Evolutionary conservation across 2,797 vertebrate species (phyloP), one percentile per base, ranked within the genome.

Genomic region (Lates japonicus): DNA sequence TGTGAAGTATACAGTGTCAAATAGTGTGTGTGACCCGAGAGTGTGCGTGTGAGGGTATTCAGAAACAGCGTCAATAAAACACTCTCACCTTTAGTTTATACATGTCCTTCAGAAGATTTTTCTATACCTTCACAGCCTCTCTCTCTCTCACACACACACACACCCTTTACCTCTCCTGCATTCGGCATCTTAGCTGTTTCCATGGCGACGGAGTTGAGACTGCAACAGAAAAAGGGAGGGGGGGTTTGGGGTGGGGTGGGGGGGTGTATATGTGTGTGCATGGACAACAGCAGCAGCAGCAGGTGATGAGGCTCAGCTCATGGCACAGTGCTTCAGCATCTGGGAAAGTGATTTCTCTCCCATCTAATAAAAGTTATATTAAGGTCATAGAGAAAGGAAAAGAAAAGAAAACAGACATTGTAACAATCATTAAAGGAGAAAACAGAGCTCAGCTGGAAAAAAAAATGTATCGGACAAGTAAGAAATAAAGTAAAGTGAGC

Each of bases 141-240:
- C n/a, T n/a, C 65, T 13, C 41, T 13, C 39, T 7, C 39, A 14
- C 41, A 42, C 41, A 42, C 58, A 54, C 70, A 60, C 79, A 70
- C 49, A 60, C 68, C 72, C 84, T 70, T 71, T 78, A 79, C 83
- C 82, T 78, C 79, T 82, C 78, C 81, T 75, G 74, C 78, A 79
- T 86, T 91, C 90, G 61, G 94, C 94, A 95, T 94, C 94, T 93
- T 93, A 79, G 90, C 88, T 95, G 95, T 96, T 96, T 94, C 95
- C 94, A 96, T 95, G 93, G 88, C 59, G 69, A 95, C 90, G 22
- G 83, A 90, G 89, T 90, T 89, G 86, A 90, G 84, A 87, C 93
- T 90, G 88, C 90, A 92, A 74, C 80, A 71, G 78, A 69, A 81
- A 84, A 76, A 78, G 57, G 80, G 65, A 72, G 11, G 42, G 70